Conservation (phyloP, 1,140 invertebrate species). For the Procambarus virginalis region DNA sequence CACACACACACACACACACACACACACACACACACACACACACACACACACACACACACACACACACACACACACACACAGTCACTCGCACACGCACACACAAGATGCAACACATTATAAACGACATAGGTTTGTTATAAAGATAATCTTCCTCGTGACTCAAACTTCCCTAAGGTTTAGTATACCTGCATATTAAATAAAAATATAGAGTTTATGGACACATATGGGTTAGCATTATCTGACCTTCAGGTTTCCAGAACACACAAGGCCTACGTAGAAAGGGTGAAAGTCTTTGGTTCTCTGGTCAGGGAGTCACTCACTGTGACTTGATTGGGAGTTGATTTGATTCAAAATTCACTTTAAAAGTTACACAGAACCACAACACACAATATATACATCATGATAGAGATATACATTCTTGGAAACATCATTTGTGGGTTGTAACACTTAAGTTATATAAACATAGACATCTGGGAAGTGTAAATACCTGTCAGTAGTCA, state of each 20-base stretch:
- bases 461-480: neutral
- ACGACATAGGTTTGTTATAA: neutral
- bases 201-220: neutral
- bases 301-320: neutral
- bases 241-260: neutral
- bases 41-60: too few relatives aligned
- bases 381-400: neutral
- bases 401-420: neutral
- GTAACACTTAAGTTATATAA: neutral
- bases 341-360: constrained; percentile 4
- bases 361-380: neutral
- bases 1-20: too few relatives aligned
- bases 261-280: neutral
- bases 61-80: too few relatives aligned
- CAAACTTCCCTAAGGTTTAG: constrained; percentile 2
- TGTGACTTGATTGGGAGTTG: neutral
- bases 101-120: neutral
- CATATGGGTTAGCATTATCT: neutral
- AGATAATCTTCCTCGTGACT: neutral
- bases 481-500: neutral
- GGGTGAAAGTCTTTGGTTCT: neutral
- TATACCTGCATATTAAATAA: constrained; percentile 3
- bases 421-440: neutral
- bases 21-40: too few relatives aligned
- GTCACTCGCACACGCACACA: neutral